Evolutionary conservation across 2,888 invertebrate species (phyloP), one percentile per base, ranked within the genome.

Genomic region (Dryobotodes eremita): DNA sequence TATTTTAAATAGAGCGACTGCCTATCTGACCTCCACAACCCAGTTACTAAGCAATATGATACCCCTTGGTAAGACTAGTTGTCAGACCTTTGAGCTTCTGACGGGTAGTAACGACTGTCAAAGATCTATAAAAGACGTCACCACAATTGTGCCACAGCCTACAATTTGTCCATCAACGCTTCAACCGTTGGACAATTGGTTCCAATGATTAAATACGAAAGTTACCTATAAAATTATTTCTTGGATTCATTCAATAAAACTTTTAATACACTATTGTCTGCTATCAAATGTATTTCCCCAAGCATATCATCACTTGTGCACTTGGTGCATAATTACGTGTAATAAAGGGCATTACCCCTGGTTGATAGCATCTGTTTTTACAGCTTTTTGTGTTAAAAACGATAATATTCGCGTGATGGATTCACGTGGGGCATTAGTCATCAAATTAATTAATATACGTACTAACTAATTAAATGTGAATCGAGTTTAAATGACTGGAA

Each of bases 361-460:
- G 8, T 74, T 85, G 94, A 94, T 94, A 94, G 64, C 89, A 95
- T 94, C 94, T 90, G 90, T 90, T 92, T 93, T 93, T 92, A 92
- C 92, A 92, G 89, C 89, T 91, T 92, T 93, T 93, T 93, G 91
- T 93, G 92, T 93, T 93, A 92, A 93, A 89, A 93, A 94, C 92
- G 91, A 92, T 93, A 93, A 93, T 92, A 88, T 88, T 89, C 79
- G 89, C 89, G 87, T 92, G 91, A 91, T 91, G 90, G 80, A 88
- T 89, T 91, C 90, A 91, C 91, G 93, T 91, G 91, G 88, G 83
- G 81, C 88, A 91, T 93, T 92, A 92, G 90, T 92, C 92, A 92
- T 92, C 89, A 89, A 85, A 89, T 89, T 91, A 90, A 91, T 91
- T 91, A 89, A 86, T 83, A 87, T 80, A 83, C 80, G 87, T 78